phyloP scores from a whole-genome alignment of 1,140 invertebrate genomes.

The Lucilia cuprina region DNA sequence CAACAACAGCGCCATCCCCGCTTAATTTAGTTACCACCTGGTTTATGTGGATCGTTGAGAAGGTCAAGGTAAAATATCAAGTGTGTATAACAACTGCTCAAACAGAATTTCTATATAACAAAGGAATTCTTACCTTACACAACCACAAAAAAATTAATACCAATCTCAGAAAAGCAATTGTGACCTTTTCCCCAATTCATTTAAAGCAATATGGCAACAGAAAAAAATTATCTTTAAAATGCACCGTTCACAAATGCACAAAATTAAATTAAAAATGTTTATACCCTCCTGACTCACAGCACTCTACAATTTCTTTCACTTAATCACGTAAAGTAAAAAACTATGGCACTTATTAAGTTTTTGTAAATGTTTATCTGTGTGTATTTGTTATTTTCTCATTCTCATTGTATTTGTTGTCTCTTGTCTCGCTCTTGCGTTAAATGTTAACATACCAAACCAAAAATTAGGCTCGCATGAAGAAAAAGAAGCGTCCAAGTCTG shows the following conservation, averaged over 20 bases:
- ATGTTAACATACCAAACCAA: slow-evolving; percentile 41
- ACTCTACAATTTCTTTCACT: neutral
- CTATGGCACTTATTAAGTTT: neutral
- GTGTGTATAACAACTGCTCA: slow-evolving; percentile 42
- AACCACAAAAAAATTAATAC: slow-evolving; percentile 24
- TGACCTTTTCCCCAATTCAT: slow-evolving; percentile 62
- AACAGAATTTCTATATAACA: neutral
- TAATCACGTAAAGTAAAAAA: neutral
- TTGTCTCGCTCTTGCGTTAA: slow-evolving; percentile 45
- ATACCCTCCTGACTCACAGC: neutral
- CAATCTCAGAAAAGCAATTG: slow-evolving; percentile 14
- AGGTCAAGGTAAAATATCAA: slow-evolving; percentile 72
- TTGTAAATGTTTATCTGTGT: slow-evolving; percentile 1
- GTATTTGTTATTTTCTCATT: slow-evolving; percentile 14
- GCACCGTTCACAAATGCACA: slow-evolving; percentile 5
- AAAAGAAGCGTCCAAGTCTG: slow-evolving; percentile 80
- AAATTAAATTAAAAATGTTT: neutral
- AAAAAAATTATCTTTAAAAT: slow-evolving; percentile 17
- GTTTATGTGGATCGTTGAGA: slow-evolving; percentile 81
- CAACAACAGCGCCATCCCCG: slow-evolving; percentile 95
- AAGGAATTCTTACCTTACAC: slow-evolving; percentile 24
- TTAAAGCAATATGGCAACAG: slow-evolving; percentile 63
- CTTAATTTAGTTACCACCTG: slow-evolving; percentile 95
- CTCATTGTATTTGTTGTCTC: slow-evolving; percentile 38
- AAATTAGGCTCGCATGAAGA: slow-evolving; percentile 68